Base-by-base conservation (phyloP, 2,888 invertebrate genomes). In the Papilio protenor region DNA sequence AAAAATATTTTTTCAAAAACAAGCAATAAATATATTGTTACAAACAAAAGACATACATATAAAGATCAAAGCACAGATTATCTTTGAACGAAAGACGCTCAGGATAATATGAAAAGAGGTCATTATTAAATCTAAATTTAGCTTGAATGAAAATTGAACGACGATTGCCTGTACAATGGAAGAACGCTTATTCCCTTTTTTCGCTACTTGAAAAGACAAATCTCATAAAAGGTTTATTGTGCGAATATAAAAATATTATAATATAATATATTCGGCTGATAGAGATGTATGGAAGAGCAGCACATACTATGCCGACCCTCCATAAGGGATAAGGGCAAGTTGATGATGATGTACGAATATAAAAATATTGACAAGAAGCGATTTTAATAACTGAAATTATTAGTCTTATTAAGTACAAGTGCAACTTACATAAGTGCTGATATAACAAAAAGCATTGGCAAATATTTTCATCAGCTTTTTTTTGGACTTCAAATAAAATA, bases 71-170 rank as follows among this genome's bases (percentile, higher is more conserved):
- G 33, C 14, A 40, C 11, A 66, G 18, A n/a, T 66, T 66, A 33
- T 64, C 27, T 66, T 66, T 66, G 66, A 40, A 66, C 16, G 66
- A n/a, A 40, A 40, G 18, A 66, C 66, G 10, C 40, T 40, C 11
- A 66, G 40, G 40, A 66, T 40, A 66, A 66, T 66, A 40, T 33
- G 66, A 66, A 66, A 66, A 18, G 33, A 66, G 66, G n/a, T 66
- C n/a, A n/a, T n/a, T 40, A 66, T 66, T 66, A 64, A 64, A 40
- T 66, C 66, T 66, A 40, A 66, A 40, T 64, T 64, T 64, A 66
- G 18, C 66, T 66, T 18, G 40, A 66, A 40, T 40, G 16, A 66
- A 16, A 64, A 64, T 66, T 66, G 40, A 40, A 66, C 10, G 18
- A 40, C 40, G 18, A 18, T 66, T 66, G 40, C 12, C 18, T n/a